Percentiles rank a stretch among this genome's conserved stretches.
These are phyloP conservation scores for Isotomurus palustris DNA, from an alignment of 2,888 invertebrate species.

Conservation along the genomic window DNA sequence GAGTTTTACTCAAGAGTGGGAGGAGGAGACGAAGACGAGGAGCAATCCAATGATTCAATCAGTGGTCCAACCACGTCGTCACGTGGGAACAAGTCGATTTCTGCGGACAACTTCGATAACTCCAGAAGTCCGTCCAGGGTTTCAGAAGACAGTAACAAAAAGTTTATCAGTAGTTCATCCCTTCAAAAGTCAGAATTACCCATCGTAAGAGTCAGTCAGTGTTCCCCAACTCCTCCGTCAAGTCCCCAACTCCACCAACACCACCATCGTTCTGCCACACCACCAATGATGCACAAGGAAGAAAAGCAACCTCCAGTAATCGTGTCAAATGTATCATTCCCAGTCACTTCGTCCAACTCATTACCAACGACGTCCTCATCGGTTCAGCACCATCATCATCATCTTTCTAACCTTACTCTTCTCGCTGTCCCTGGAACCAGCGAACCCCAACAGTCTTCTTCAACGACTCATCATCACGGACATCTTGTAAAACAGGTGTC, in stretches of 20 bases:
- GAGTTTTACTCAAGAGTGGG: slow-evolving; percentile 23
- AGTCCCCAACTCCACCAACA: slow-evolving; percentile 35
- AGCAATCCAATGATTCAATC: too few relatives aligned
- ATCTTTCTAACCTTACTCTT: slow-evolving; percentile 19
- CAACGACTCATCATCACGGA: slow-evolving; percentile 9
- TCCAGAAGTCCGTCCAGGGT: slow-evolving; percentile 18
- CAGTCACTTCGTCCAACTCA: slow-evolving; percentile 4
- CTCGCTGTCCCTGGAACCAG: slow-evolving; percentile 28
- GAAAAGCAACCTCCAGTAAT: slow-evolving; percentile 6
- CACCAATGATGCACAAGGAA: slow-evolving; percentile 13
- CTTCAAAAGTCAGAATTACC: slow-evolving; percentile 28
- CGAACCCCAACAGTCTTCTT: slow-evolving; percentile 17
- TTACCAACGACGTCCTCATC: background rate
- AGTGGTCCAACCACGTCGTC: too few relatives aligned
- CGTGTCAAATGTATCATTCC: slow-evolving; percentile 2
- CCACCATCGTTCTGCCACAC: background rate
- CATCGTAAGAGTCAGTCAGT: slow-evolving; percentile 44
- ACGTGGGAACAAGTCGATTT: too few relatives aligned
- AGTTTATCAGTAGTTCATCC: slow-evolving; percentile 12
- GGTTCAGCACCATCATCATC: background rate
- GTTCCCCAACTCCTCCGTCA: slow-evolving; percentile 45
- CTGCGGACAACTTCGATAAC: too few relatives aligned
- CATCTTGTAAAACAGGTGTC: slow-evolving; percentile 45
- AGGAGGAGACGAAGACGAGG: slow-evolving; percentile 27
- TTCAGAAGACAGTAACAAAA: background rate